These are phyloP conservation scores for Bactericera cockerelli DNA, from an alignment of 1,140 invertebrate genomes.

Conservation along the genomic window DNA sequence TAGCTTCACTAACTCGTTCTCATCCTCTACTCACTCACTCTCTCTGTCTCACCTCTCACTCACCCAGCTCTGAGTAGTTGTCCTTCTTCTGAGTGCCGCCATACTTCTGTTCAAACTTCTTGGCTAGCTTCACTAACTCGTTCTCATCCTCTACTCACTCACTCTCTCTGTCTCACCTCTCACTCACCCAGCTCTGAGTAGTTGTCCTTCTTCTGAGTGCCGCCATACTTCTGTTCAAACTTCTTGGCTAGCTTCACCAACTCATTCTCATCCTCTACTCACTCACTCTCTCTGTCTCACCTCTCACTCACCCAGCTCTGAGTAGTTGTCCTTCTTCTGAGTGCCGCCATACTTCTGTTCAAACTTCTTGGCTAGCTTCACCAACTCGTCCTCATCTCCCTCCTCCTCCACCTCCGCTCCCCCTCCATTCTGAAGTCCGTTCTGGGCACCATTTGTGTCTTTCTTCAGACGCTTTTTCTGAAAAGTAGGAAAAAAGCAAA, in stretches of 20 bases:
- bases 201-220: not conserved
- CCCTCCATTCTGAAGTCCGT: not conserved
- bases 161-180: no score
- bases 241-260: not conserved
- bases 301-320: not conserved
- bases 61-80: not conserved
- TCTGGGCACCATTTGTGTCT: not conserved
- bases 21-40: not conserved
- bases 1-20: not conserved
- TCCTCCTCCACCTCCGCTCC: not conserved
- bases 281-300: not conserved
- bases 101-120: not conserved
- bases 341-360: constrained; percentile 5
- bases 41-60: no score
- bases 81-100: not conserved
- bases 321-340: not conserved
- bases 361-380: not conserved
- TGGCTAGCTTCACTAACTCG: not conserved
- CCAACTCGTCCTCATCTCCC: not conserved
- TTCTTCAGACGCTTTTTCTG: constrained; percentile 6
- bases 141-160: not conserved
- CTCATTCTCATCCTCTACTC: not conserved
- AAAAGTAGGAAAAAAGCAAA: no score
- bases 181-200: no score
- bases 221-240: constrained; percentile 3